Evolutionary conservation across 2,113 vertebrate species (phyloP).

Genomic region (Nothobranchius kuhntae): DNA sequence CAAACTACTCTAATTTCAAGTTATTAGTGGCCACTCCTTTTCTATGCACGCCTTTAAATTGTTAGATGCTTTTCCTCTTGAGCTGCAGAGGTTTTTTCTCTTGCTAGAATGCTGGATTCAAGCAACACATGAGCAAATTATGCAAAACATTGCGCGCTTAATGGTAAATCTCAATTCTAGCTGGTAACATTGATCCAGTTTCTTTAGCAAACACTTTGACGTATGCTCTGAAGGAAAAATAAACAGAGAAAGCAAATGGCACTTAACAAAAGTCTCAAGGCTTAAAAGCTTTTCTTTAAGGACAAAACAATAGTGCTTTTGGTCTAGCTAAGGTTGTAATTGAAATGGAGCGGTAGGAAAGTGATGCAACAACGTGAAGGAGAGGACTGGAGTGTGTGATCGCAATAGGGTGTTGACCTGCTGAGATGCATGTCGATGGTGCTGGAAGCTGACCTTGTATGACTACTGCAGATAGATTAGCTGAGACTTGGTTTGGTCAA

Average conservation of each 20-base stretch:
- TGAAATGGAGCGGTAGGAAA: conserved; percentile 33
- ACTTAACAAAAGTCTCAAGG: background rate
- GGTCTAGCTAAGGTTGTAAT: conserved; percentile 9
- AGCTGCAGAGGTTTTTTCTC: background rate
- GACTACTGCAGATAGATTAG: conserved; percentile 54
- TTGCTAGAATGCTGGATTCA: conserved; percentile 10
- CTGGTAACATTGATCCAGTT: conserved; percentile 3
- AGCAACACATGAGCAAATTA: background rate
- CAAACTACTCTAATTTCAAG: background rate
- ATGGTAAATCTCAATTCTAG: background rate
- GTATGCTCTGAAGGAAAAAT: background rate
- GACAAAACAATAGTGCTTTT: background rate
- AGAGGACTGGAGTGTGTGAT: conserved; percentile 48
- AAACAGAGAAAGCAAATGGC: conserved; percentile 2
- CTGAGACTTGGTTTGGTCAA: conserved; percentile 42
- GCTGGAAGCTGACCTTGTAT: conserved; percentile 49
- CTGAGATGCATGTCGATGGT: conserved; percentile 32
- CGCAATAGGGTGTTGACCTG: conserved; percentile 3
- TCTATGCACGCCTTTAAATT: background rate
- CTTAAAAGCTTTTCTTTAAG: conserved; percentile 1
- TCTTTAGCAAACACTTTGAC: background rate
- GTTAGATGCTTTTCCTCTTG: conserved; percentile 4
- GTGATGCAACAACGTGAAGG: conserved; percentile 29
- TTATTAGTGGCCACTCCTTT: conserved; percentile 1
- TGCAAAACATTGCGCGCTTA: background rate